Conservation (phyloP, 2,797 vertebrate species). For the Anguilla megastoma region DNA sequence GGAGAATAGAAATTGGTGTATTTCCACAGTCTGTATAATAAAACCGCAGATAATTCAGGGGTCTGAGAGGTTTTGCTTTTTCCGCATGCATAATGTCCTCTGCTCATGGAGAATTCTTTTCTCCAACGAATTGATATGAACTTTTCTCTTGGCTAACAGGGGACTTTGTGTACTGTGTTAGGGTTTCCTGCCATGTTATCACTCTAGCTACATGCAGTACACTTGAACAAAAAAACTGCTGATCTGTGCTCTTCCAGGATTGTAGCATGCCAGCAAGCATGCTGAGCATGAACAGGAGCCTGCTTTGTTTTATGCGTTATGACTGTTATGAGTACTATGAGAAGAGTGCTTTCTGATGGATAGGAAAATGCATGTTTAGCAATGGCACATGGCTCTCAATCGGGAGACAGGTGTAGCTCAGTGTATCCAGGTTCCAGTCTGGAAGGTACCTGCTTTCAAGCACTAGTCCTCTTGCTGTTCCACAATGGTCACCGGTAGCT, state of each 20-base stretch:
- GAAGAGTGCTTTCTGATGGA: neutral
- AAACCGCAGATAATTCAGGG: neutral
- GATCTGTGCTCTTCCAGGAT: neutral
- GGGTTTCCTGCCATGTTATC: neutral
- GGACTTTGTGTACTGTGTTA: neutral
- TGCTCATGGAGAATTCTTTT: neutral
- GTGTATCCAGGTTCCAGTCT: too few relatives aligned
- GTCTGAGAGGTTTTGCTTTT: neutral
- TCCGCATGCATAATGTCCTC: neutral
- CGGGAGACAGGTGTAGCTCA: too few relatives aligned
- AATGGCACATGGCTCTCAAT: too few relatives aligned
- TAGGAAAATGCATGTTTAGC: neutral
- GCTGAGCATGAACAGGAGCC: neutral
- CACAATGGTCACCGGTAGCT: too few relatives aligned
- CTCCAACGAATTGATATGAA: neutral
- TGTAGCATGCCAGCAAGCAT: neutral
- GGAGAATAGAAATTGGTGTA: neutral
- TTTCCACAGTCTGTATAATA: slow-evolving; percentile 1
- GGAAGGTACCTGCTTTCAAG: too few relatives aligned
- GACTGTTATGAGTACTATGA: neutral
- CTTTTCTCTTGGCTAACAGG: neutral
- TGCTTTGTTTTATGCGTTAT: neutral
- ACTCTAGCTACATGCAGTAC: neutral
- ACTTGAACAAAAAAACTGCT: neutral
- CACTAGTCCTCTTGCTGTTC: too few relatives aligned